A percentile compares a stretch with the other conserved stretches of the same genome.
phyloP scores from a whole-genome alignment of 2,888 invertebrate species.

The Acleris cristana region DNA sequence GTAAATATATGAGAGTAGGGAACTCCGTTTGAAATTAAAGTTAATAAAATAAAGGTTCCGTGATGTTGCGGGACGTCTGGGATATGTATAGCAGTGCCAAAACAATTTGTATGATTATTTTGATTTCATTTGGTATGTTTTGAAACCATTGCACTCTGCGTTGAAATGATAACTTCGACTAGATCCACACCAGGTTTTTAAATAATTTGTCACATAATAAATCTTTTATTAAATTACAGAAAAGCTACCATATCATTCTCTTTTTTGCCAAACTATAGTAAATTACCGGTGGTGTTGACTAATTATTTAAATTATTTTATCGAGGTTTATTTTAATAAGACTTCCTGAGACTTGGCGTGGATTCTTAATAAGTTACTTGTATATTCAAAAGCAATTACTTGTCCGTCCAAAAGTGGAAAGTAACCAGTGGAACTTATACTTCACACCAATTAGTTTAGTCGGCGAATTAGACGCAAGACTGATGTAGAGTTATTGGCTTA shows the following conservation, averaged over 20 bases:
- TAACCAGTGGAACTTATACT: constrained; percentile 40
- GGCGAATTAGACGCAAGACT: constrained; percentile 31
- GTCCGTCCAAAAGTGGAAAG: constrained; percentile 58
- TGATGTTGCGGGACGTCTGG: constrained; percentile 16
- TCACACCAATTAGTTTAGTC: constrained; percentile 16
- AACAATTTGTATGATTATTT: constrained; percentile 24
- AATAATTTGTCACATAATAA: background rate
- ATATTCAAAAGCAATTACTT: constrained; percentile 47
- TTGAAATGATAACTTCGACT: constrained; percentile 10
- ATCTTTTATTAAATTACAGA: too few species aligned
- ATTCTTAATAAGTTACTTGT: constrained; percentile 2
- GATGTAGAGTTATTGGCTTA: constrained; percentile 26
- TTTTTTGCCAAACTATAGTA: too few species aligned
- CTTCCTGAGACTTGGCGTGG: constrained; percentile 18
- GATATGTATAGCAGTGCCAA: constrained; percentile 32
- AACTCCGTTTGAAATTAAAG: constrained; percentile 27
- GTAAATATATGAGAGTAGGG: constrained; percentile 27
- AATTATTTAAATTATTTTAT: too few species aligned
- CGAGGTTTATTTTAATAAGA: too few species aligned
- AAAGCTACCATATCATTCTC: too few species aligned
- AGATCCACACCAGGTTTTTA: constrained; percentile 14
- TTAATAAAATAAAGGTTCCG: constrained; percentile 9
- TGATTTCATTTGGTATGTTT: constrained; percentile 13
- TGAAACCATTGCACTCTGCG: constrained; percentile 7
- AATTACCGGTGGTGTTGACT: too few species aligned